Evolutionary conservation across 2,797 vertebrate genomes (phyloP).

Genomic region (Simalia tracyae): DNA sequence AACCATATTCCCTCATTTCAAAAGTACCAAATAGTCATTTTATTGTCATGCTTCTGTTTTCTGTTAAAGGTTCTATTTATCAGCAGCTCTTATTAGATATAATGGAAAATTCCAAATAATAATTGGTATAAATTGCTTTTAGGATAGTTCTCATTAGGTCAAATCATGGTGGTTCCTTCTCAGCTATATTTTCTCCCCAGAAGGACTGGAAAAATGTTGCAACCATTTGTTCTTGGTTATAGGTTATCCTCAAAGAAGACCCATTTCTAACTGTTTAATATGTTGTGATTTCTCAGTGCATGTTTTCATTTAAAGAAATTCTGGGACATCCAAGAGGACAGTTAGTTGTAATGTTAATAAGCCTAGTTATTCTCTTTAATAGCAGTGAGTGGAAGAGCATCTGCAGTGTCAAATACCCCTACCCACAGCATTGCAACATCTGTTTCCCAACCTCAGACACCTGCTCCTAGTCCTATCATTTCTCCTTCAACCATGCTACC

Average conservation of each 20-base stretch:
- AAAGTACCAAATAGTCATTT: background rate
- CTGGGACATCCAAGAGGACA: background rate
- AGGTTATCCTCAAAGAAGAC: background rate
- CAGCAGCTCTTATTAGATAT: background rate
- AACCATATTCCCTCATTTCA: background rate
- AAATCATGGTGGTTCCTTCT: background rate
- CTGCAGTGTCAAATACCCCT: conserved; percentile 83
- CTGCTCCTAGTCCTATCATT: conserved; percentile 80
- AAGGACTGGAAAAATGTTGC: background rate
- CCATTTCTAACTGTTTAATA: background rate
- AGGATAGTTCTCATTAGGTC: background rate
- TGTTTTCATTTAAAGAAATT: conserved; percentile 13
- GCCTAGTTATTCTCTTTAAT: conserved; percentile 77
- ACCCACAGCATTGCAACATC: conserved; percentile 81
- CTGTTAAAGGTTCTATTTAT: background rate
- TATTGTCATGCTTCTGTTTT: background rate
- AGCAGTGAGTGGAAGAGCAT: conserved; percentile 85
- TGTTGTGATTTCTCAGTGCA: background rate
- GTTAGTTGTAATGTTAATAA: conserved; percentile 65
- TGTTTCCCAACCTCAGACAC: conserved; percentile 81
- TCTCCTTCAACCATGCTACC: conserved; percentile 84
- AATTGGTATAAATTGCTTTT: background rate
- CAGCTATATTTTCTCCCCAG: background rate
- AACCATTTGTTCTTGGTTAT: background rate
- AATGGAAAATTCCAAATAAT: background rate